Conservation (phyloP, 2,888 invertebrate genomes). For the Pseudococcus jackbeardsleyi region DNA sequence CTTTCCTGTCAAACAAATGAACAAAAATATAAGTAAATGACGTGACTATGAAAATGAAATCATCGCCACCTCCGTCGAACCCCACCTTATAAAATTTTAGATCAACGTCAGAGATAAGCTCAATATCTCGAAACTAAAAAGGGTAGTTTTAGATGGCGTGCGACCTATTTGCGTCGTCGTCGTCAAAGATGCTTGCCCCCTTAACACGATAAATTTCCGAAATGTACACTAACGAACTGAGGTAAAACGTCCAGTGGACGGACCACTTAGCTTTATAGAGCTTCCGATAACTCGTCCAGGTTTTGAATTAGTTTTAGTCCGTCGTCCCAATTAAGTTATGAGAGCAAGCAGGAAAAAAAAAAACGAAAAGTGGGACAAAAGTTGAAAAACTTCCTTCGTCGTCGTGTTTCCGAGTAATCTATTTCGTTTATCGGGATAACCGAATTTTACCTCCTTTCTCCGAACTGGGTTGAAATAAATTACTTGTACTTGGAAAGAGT, state of each 20-base stretch:
- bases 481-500: neutral
- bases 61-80: neutral
- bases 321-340: neutral
- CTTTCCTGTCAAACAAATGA: constrained; percentile 73
- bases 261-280: neutral
- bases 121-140: neutral
- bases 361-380: neutral
- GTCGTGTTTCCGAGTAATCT: neutral
- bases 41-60: constrained; percentile 8
- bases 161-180: constrained; percentile 40
- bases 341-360: neutral
- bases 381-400: neutral
- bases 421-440: neutral
- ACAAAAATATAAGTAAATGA: neutral
- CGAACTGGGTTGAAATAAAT: neutral
- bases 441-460: neutral
- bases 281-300: neutral
- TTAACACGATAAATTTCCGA: neutral
- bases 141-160: constrained; percentile 23
- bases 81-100: neutral
- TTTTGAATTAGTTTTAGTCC: neutral
- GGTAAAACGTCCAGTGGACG: neutral
- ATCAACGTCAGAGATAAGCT: neutral
- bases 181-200: neutral
- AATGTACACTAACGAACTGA: neutral